Base-by-base conservation (phyloP, 2,797 vertebrate species). In the Danio kyathit region DNA sequence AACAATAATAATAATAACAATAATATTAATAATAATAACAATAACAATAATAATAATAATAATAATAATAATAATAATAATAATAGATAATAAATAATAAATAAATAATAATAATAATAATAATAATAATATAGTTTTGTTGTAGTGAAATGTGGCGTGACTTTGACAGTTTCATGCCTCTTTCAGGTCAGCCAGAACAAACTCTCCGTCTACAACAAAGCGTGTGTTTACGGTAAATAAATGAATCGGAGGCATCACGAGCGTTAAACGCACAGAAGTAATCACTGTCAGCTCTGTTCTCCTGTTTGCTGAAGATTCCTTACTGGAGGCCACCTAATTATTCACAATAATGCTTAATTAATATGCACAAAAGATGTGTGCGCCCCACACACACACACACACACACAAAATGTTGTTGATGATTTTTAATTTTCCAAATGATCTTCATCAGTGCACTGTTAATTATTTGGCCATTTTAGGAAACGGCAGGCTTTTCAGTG, bases 321-420 rank as follows among this genome's bases (percentile, higher is more conserved):
- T 90, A 84, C 80, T 87, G 89, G 88, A 86, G 84, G 87, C 86
- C 76, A 89, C 88, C 91, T 92, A 92, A 92, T 93, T 94, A 93
- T 93, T 92, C 89, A 85, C 88, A 88, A 85, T 71, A 91, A 94
- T 83, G 91, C 90, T 90, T 85, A 92, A 92, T 94, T 93, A 93
- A 92, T 93, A 93, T 93, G 91, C 92, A 88, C 87, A 84, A 88
- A 82, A 85, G 85, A 89, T 82, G 16, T 48, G 77, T 88, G 88
- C 87, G 85, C 86, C 12, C 67, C 64, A 82, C 56, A 82, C 29
- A 29, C 29, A 29, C 29, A 29, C 29, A 29, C 29, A 40, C 29
- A 29, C 29, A 29, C 29, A 89, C 3, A 86, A 90, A 91, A 88
- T 86, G 84, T 81, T 89, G 83, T 90, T 90, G 59, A 85, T 84